Percentiles rank a stretch among this genome's conserved stretches.
Conservation (phyloP, 2,888 invertebrate species). For the Anodontia alba region DNA sequence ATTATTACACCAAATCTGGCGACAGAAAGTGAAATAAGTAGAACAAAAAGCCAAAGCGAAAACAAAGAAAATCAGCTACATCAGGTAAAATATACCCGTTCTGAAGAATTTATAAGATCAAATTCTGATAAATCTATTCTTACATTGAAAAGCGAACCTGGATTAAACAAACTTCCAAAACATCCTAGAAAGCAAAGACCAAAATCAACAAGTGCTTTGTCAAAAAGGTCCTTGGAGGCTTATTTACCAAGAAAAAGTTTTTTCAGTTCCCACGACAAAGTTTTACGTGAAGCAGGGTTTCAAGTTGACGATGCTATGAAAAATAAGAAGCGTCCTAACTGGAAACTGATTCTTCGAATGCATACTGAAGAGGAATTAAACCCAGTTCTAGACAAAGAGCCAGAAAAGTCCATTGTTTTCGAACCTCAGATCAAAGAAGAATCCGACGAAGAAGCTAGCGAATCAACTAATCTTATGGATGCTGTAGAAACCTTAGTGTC, state of each 20-base stretch:
- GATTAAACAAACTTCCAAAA: background rate
- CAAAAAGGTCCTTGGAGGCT: conserved; percentile 65
- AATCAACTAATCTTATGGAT: conserved; percentile 29
- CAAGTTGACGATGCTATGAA: conserved; percentile 52
- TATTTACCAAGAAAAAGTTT: conserved; percentile 72
- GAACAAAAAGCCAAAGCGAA: background rate
- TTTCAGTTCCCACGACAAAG: conserved; percentile 75
- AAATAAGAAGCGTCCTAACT: conserved; percentile 48
- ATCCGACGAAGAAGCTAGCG: conserved; percentile 4
- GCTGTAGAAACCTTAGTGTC: conserved; percentile 49
- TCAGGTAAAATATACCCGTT: background rate
- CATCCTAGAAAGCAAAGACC: conserved; percentile 9
- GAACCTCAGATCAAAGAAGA: conserved; percentile 11
- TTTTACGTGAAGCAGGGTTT: conserved; percentile 71
- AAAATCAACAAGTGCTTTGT: conserved; percentile 43
- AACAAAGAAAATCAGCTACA: background rate
- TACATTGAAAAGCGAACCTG: background rate
- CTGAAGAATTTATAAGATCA: conserved; percentile 2
- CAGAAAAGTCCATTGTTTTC: background rate
- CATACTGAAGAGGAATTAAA: conserved; percentile 39
- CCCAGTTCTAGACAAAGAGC: background rate
- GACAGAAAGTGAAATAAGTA: background rate
- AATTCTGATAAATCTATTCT: conserved; percentile 13
- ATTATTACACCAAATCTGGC: background rate
- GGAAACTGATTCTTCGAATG: conserved; percentile 50